Base-by-base conservation (phyloP, 2,113 vertebrate species). In the Chelonoidis abingdonii region DNA sequence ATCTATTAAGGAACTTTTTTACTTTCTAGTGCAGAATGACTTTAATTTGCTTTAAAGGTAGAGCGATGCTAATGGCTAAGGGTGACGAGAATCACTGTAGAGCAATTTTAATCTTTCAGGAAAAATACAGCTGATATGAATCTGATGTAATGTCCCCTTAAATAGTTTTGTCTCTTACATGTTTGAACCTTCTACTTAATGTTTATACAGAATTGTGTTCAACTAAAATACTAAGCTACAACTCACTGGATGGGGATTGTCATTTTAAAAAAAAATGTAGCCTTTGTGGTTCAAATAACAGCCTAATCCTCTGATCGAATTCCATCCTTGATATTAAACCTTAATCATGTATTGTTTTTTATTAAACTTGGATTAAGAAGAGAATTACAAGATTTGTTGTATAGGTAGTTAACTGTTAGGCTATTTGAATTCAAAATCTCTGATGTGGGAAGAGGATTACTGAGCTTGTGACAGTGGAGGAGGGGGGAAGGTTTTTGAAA, bases 251-350 rank as follows among this genome's bases (percentile, higher is more conserved):
- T 31, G 29, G 31, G 29, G 75, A 50, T 85, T 9, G 12, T 56
- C 82, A 1, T 78, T 78, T 31, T 41, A 41, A 80, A 80, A 76
- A 21, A 2, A 2, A 2, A 69, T n/a, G n/a, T 21, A 84, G 92
- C 16, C 52, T 83, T 0, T 52, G 21, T 53, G 47, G 80, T 83
- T 11, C 89, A 72, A 81, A 59, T 56, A 93, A 49, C 62, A 80
- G 29, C 76, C 41, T 50, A 80, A 93, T 65, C 80, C 83, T 87
- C 90, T 95, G 89, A 62, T 78, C 90, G n/a, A 83, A 69, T 90
- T 89, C 25, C 50, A 79, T 54, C 38, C 80, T 84, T 6, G 16
- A 80, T 93, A 80, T 69, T 54, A 89, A 80, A 89, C 72, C 38
- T 93, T 87, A 56, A 44, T 91, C 83, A 24, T 89, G 35, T 90